Conservation (phyloP, 2,797 vertebrate genomes). For the Siniperca obscura region DNA sequence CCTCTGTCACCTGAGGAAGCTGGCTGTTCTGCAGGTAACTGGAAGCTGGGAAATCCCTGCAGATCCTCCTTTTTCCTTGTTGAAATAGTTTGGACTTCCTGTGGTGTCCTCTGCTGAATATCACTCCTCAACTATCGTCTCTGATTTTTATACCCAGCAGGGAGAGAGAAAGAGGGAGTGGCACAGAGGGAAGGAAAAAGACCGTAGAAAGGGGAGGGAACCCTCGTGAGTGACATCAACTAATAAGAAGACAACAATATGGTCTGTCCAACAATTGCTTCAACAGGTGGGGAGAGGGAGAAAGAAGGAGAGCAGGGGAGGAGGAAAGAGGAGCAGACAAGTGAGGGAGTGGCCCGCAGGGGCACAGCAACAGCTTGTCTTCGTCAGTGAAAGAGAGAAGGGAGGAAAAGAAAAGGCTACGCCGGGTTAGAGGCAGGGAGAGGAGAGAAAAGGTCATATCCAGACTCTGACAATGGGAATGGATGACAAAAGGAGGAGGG, state of each 20-base stretch:
- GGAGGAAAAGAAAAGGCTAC: slow-evolving; percentile 55
- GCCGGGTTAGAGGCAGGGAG: slow-evolving; percentile 51
- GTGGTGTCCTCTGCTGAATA: slow-evolving; percentile 26
- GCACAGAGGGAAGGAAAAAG: slow-evolving; percentile 26
- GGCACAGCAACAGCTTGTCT: slow-evolving; percentile 85
- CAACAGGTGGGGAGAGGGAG: slow-evolving; percentile 86
- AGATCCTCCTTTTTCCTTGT: background rate
- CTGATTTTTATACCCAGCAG: slow-evolving; percentile 75
- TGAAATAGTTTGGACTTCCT: slow-evolving; percentile 22
- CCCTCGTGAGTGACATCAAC: slow-evolving; percentile 69
- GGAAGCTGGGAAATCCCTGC: background rate
- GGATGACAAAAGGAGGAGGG: slow-evolving; percentile 75
- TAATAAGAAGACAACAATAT: slow-evolving; percentile 80
- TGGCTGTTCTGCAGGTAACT: background rate
- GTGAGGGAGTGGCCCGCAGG: slow-evolving; percentile 82
- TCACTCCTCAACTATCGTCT: slow-evolving; percentile 3
- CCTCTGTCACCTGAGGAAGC: slow-evolving; percentile 15
- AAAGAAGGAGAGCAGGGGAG: slow-evolving; percentile 51
- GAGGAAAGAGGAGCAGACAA: slow-evolving; percentile 70
- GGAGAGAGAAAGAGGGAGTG: slow-evolving; percentile 52
- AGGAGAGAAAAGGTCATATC: slow-evolving; percentile 81
- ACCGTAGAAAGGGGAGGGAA: slow-evolving; percentile 53
- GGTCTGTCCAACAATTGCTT: slow-evolving; percentile 76
- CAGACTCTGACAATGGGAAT: slow-evolving; percentile 84
- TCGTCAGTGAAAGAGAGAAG: slow-evolving; percentile 80